Conservation (phyloP, 2,113 vertebrate species). For the Ornithorhynchus anatinus region DNA sequence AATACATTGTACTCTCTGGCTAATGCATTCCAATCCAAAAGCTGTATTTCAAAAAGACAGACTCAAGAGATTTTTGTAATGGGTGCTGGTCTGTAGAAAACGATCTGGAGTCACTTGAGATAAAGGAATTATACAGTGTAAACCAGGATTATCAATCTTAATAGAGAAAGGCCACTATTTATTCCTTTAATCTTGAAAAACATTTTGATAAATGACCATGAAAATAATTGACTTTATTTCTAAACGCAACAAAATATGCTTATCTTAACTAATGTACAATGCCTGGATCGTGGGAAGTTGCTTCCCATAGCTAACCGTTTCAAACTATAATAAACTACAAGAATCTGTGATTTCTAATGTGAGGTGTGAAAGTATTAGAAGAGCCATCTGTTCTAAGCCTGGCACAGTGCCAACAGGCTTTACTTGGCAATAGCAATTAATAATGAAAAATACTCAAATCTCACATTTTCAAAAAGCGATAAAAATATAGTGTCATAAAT, state of each 20-base stretch:
- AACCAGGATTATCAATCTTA: background rate
- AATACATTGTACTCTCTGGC: background rate
- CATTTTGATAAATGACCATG: background rate
- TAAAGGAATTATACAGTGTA: background rate
- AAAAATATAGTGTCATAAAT: background rate
- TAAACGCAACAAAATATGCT: background rate
- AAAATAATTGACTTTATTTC: background rate
- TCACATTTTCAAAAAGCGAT: conserved; percentile 1
- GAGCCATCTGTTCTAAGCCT: background rate
- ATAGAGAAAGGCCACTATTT: background rate
- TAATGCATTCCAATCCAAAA: background rate
- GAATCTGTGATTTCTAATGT: background rate
- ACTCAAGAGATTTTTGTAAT: background rate
- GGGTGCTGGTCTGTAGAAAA: background rate
- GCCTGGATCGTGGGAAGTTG: background rate
- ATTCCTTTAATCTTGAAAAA: background rate
- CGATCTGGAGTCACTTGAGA: background rate
- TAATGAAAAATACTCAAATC: conserved; percentile 13
- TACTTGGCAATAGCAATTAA: background rate
- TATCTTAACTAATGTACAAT: conserved; percentile 22
- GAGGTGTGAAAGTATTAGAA: background rate
- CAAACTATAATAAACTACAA: conserved; percentile 3
- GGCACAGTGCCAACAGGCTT: background rate
- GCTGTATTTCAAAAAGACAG: background rate
- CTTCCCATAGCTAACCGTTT: conserved; percentile 14